A percentile compares a stretch with the other conserved stretches of the same genome.
These are phyloP conservation scores for Borostomias antarcticus DNA, from an alignment of 2,797 vertebrate species.

Conservation along the genomic window DNA sequence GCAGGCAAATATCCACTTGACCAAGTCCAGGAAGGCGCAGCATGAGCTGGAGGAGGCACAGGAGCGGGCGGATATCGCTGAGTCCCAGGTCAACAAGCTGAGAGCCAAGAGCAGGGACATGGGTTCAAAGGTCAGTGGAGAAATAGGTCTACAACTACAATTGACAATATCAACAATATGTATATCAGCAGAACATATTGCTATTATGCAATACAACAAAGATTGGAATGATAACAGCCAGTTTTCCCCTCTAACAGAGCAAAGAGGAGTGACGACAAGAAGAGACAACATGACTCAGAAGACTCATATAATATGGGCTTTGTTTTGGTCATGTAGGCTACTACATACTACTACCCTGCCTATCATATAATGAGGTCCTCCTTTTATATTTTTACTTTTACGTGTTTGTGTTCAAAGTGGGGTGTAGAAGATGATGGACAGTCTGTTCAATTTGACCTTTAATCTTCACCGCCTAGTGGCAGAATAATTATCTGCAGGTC, in stretches of 20 bases:
- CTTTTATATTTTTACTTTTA: too few species aligned
- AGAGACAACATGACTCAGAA: not conserved
- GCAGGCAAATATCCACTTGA: conserved; percentile 73
- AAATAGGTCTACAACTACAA: not conserved
- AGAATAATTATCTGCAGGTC: too few species aligned
- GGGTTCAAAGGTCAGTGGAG: conserved; percentile 20
- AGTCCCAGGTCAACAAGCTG: conserved; percentile 65
- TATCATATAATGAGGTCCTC: too few species aligned
- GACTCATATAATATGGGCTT: not conserved
- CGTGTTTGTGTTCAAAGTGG: too few species aligned
- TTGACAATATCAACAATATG: not conserved
- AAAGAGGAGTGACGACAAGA: conserved; percentile 12
- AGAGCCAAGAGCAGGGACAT: conserved; percentile 71
- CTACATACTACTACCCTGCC: not conserved
- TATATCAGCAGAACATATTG: not conserved
- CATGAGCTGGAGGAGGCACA: conserved; percentile 62
- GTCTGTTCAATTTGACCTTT: too few species aligned
- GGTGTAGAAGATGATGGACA: too few species aligned
- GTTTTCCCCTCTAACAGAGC: not conserved
- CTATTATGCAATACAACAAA: too few species aligned
- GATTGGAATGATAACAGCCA: not conserved
- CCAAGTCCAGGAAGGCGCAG: conserved; percentile 77
- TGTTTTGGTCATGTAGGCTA: not conserved
- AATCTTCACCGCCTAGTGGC: too few species aligned
- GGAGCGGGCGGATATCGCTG: conserved; percentile 29